Base-by-base conservation (phyloP, 1,140 invertebrate genomes). In the Spodoptera litura region DNA sequence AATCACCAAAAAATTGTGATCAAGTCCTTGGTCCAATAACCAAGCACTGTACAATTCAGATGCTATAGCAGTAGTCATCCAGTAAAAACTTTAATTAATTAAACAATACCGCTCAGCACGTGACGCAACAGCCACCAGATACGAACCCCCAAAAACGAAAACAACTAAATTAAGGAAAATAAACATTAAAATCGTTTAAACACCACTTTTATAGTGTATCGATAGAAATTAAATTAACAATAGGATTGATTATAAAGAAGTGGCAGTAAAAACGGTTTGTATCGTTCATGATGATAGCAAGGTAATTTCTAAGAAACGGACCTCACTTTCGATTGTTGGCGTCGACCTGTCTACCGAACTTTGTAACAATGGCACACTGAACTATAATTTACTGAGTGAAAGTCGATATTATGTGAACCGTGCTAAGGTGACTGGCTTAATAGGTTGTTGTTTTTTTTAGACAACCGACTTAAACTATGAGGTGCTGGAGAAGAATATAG, bases 241-340 rank as follows among this genome's bases (percentile, higher is more conserved):
- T 53, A 13, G 49, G 52, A 52, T 44, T 31, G 25, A 70, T 70
- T n/a, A 44, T 31, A 35, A 38, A 31, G 15, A 11, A 31, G 66
- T 12, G 20, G 38, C 35, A 66, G n/a, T 44, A 62, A 51, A 68
- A 68, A 52, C 51, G 49, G 25, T 70, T 31, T 25, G n/a, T 53
- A 31, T 49, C 27, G 49, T 31, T 61, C 31, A 58, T 13, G 15
- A 72, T 55, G 31, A 52, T 44, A 25, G 53, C 27, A 44, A 31
- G 38, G 53, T 38, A 25, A 25, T 38, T 80, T 80, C 83, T 81
- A 10, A 51, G 78, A 83, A 87, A 61, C 78, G 49, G 31, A 78
- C 83, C 85, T 51, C 81, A 88, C 87, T 88, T 89, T 91, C 87
- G 62, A 81, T 86, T 78, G 72, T 55, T 75, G 89, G 89, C 89